These are phyloP conservation scores for Theristicus caerulescens DNA, from an alignment of 2,113 vertebrate genomes.

Conservation along the genomic window DNA sequence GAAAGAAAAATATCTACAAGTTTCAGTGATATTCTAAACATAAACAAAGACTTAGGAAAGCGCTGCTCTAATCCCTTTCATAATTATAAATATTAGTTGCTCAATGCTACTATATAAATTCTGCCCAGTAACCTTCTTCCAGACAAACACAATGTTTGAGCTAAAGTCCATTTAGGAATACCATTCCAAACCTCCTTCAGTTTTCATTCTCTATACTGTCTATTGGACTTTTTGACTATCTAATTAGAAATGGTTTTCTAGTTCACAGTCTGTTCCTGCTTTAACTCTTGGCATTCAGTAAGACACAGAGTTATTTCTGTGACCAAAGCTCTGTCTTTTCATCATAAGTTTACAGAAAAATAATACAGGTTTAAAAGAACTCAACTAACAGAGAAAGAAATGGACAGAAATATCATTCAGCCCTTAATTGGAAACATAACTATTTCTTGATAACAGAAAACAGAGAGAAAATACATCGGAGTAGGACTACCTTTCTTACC, in stretches of 20 bases:
- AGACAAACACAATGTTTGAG: background rate
- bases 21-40: background rate
- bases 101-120: background rate
- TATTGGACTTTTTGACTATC: background rate
- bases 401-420: background rate
- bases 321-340: background rate
- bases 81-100: background rate
- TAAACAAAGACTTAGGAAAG: background rate
- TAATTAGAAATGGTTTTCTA: background rate
- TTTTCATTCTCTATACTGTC: background rate
- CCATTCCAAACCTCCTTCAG: background rate
- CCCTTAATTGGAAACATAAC: background rate
- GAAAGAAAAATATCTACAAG: background rate
- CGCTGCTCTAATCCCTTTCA: background rate
- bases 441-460: background rate
- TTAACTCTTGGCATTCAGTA: background rate
- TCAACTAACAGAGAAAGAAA: background rate
- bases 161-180: background rate
- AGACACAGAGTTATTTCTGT: background rate
- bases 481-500: background rate
- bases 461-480: background rate
- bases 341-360: background rate
- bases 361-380: background rate
- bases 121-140: background rate
- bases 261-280: background rate